phyloP scores from a whole-genome alignment of 2,888 invertebrate species.

The Agonopterix arenella region DNA sequence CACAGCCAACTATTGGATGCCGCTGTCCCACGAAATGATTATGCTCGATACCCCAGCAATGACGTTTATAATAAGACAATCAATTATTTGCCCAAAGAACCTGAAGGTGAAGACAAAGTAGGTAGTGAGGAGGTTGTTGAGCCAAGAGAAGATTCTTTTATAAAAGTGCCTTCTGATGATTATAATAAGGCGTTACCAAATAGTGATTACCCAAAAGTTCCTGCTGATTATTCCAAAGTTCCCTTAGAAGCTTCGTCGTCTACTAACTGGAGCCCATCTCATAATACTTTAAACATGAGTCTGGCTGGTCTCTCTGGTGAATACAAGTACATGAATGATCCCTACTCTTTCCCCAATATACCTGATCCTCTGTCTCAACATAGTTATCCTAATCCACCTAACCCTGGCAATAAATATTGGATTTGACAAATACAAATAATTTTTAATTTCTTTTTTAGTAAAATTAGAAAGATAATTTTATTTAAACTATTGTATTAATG shows the following conservation, averaged over 20 bases:
- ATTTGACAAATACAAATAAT: constrained; percentile 43
- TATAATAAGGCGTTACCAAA: constrained; percentile 61
- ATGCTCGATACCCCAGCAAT: constrained; percentile 58
- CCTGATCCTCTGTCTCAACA: constrained; percentile 64
- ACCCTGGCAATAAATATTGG: constrained; percentile 68
- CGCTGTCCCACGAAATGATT: constrained; percentile 64
- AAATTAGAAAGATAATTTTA: constrained; percentile 7
- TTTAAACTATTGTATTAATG: constrained; percentile 15
- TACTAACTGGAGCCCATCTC: constrained; percentile 73
- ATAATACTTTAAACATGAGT: constrained; percentile 68
- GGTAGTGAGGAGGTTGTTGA: constrained; percentile 58
- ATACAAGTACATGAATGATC: constrained; percentile 71
- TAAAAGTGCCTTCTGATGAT: constrained; percentile 52
- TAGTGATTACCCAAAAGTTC: constrained; percentile 77
- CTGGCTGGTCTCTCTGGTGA: constrained; percentile 64
- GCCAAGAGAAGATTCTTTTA: constrained; percentile 56
- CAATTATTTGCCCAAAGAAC: constrained; percentile 64
- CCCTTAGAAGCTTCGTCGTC: constrained; percentile 67
- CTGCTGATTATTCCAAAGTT: constrained; percentile 69
- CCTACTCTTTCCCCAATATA: constrained; percentile 66
- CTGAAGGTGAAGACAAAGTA: constrained; percentile 56
- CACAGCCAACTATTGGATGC: constrained; percentile 71
- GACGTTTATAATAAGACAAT: constrained; percentile 64
- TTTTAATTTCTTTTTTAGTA: constrained; percentile 2
- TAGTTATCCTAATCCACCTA: constrained; percentile 62